phyloP scores from a whole-genome alignment of 1,140 invertebrate genomes.

The Dufourea novaeangliae region DNA sequence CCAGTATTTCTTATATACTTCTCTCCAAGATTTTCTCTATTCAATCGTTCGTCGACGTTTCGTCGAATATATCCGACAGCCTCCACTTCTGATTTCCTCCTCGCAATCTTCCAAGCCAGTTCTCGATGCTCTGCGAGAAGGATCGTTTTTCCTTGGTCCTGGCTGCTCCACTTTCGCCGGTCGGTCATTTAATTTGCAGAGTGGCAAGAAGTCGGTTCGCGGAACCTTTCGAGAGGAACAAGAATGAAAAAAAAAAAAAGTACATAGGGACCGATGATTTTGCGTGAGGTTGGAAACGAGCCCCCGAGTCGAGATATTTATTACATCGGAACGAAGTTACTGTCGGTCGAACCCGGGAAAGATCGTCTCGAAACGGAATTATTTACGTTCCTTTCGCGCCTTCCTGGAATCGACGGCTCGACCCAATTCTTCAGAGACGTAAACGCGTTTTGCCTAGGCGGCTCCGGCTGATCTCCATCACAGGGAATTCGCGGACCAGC shows the following conservation, averaged over 20 bases:
- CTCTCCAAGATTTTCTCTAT: background rate
- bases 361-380: slow-evolving; percentile 47
- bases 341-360: slow-evolving; percentile 19
- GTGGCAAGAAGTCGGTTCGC: slow-evolving; percentile 44
- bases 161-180: slow-evolving; percentile 50
- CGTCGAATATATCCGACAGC: background rate
- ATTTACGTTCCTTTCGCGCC: slow-evolving; percentile 42
- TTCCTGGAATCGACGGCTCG: slow-evolving; percentile 18
- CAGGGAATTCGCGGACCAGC: background rate
- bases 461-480: no score
- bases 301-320: slow-evolving; percentile 51
- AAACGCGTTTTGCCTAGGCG: background rate
- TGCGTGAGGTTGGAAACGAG: background rate
- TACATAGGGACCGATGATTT: background rate
- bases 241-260: background rate
- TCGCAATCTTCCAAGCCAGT: slow-evolving; percentile 7
- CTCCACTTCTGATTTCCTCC: slow-evolving; percentile 5
- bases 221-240: slow-evolving; percentile 20
- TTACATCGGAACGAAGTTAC: slow-evolving; percentile 51
- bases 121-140: background rate
- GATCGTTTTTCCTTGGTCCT: slow-evolving; percentile 44
- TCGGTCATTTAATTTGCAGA: slow-evolving; percentile 57
- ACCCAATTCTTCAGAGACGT: slow-evolving; percentile 11
- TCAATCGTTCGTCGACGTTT: background rate
- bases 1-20: no score